Base-by-base conservation (phyloP, 2,797 vertebrate genomes). In the Rhabdomys pumilio region DNA sequence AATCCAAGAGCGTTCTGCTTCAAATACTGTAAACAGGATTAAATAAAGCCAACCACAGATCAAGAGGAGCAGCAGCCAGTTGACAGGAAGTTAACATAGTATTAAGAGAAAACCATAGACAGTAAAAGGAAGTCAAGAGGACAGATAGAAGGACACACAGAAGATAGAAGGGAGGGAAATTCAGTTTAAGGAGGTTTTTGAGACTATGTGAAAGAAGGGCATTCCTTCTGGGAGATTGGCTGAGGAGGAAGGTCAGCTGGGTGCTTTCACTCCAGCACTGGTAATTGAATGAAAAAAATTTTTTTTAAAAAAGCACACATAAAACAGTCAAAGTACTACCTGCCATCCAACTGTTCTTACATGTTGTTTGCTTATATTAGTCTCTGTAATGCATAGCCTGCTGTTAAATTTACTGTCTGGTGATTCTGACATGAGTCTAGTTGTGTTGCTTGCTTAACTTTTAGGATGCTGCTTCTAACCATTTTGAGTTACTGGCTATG, bases 351-450 rank as follows among this genome's bases (percentile, higher is more conserved):
- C 75, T 63, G 15, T 20, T 85, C 57, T 81, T 76, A 69, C 20
- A 19, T 80, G 41, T n/a, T 67, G 22, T 59, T 73, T 87, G 65
- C 41, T 92, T 90, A 17, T 12, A 65, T 88, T 44, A 2, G 75
- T 80, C 34, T 47, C 69, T 31, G n/a, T 67, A 88, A 92, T 50
- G 29, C 61, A 59, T 50, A 59, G 19, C 47, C 59, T 44, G 34
- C 41, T 75, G 83, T 57, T 90, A 85, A 77, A 31, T 82, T 79
- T 82, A 61, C 79, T 80, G 29, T 38, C 59, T 72, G 90, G 57
- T 76, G 55, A 89, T 50, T 77, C 29, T 4, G 14, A 47, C 15
- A 34, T 96, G 47, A 72, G 41, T 75, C 31, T 44, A 6, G 4
- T 85, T 85, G 38, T 57, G 72, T 44, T 55, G 38, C 91, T 93